These are phyloP conservation scores for Prosopocoilus inquinatus DNA, from an alignment of 2,888 invertebrate species.

Conservation along the genomic window DNA sequence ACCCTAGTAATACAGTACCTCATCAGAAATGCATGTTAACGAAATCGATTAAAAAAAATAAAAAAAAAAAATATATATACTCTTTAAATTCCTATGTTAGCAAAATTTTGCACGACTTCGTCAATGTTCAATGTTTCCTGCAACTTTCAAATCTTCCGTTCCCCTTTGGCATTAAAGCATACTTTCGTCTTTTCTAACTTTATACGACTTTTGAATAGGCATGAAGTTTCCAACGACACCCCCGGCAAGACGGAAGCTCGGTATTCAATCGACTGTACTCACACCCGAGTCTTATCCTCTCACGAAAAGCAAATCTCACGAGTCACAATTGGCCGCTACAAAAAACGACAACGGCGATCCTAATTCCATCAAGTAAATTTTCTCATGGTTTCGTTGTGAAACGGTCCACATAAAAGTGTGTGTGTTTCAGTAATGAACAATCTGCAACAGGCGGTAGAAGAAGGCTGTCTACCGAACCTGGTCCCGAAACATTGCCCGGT, in stretches of 20 bases:
- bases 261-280: conserved; percentile 42
- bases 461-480: conserved; percentile 61
- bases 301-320: conserved; percentile 89
- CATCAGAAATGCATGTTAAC: too few relatives aligned
- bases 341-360: conserved; percentile 56
- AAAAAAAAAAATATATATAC: too few relatives aligned
- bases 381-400: not conserved
- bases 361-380: conserved; percentile 41
- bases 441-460: conserved; percentile 49
- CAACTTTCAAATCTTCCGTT: too few relatives aligned
- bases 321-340: conserved; percentile 78
- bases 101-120: too few relatives aligned
- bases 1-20: too few relatives aligned
- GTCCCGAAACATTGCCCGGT: conserved; percentile 53
- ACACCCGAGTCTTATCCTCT: conserved; percentile 62
- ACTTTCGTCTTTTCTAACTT: not conserved
- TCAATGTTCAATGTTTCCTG: too few relatives aligned
- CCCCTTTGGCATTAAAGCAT: not conserved
- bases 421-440: conserved; percentile 41
- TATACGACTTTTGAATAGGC: conserved; percentile 47
- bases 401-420: not conserved
- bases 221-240: conserved; percentile 82
- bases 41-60: too few relatives aligned
- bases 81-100: too few relatives aligned
- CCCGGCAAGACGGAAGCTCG: conserved; percentile 70